Conservation (phyloP, 1,140 invertebrate species). For the Lerema accius region DNA sequence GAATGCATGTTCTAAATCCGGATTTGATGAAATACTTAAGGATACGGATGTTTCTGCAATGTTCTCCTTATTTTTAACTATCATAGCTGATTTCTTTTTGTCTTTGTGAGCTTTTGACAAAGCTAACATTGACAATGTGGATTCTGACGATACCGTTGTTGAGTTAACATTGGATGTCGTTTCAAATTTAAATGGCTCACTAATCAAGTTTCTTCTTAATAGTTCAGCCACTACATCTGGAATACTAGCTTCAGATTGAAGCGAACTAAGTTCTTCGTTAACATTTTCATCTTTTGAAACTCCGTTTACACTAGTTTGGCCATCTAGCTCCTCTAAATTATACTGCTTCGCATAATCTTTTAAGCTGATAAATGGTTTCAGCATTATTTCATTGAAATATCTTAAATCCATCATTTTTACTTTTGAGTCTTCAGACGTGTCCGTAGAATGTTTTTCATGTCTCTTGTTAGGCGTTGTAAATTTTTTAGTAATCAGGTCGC, state of each 20-base stretch:
- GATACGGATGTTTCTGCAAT: constrained; percentile 72
- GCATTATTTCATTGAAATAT: constrained; percentile 74
- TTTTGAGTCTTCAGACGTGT: constrained; percentile 66
- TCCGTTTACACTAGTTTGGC: constrained; percentile 58
- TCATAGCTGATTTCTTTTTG: constrained; percentile 49
- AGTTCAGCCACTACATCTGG: constrained; percentile 77
- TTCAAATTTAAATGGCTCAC: constrained; percentile 72
- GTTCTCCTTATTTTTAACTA: constrained; percentile 60
- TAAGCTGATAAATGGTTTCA: constrained; percentile 75
- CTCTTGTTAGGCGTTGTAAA: constrained; percentile 21
- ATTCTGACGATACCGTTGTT: constrained; percentile 68
- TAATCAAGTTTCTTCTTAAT: constrained; percentile 75
- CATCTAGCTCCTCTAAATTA: constrained; percentile 58
- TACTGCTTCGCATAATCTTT: constrained; percentile 74
- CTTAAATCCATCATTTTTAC: constrained; percentile 74
- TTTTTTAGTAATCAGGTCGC: constrained; percentile 2
- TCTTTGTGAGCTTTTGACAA: constrained; percentile 57
- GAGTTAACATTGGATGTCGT: constrained; percentile 68
- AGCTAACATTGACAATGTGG: constrained; percentile 65
- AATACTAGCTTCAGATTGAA: constrained; percentile 74
- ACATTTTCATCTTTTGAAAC: constrained; percentile 47
- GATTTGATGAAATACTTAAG: constrained; percentile 74
- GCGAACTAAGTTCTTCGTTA: constrained; percentile 66
- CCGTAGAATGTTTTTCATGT: constrained; percentile 45
- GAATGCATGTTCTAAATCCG: constrained; percentile 84